Conservation (phyloP, 1,140 invertebrate species). For the Anthonomus grandis region DNA sequence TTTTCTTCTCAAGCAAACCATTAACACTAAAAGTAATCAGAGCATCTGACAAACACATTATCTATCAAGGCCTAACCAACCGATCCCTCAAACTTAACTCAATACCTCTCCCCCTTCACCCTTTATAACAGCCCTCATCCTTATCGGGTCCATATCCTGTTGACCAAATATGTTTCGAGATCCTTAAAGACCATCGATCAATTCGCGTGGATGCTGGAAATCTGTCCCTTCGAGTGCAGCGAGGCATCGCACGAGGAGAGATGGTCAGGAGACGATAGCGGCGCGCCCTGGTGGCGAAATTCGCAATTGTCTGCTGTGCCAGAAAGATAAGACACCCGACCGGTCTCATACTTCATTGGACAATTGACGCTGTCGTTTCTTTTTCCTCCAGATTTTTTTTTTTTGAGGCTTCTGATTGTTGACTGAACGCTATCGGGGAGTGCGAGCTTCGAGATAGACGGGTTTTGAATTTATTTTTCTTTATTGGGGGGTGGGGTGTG, state of each 20-base stretch:
- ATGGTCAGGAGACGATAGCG: constrained; percentile 19
- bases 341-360: constrained; percentile 28
- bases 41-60: too few relatives aligned
- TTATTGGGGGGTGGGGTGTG: too few relatives aligned
- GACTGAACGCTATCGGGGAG: too few relatives aligned
- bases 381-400: constrained; percentile 7
- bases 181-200: constrained; percentile 26
- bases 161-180: constrained; percentile 22
- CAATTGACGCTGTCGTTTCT: constrained; percentile 18
- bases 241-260: not conserved
- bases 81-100: too few relatives aligned
- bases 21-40: too few relatives aligned
- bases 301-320: constrained; percentile 28
- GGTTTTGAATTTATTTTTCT: too few relatives aligned
- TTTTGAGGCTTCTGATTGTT: too few relatives aligned
- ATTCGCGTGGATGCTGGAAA: constrained; percentile 22
- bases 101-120: too few relatives aligned
- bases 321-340: constrained; percentile 28
- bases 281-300: constrained; percentile 20
- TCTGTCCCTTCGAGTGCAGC: constrained; percentile 26
- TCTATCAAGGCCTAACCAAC: too few relatives aligned
- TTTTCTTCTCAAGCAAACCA: too few relatives aligned
- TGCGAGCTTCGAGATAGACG: too few relatives aligned
- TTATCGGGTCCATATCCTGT: constrained; percentile 12
- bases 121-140: too few relatives aligned